Evolutionary conservation across 1,140 invertebrate species (phyloP).

Genomic region (Coenobita brevimanus): DNA sequence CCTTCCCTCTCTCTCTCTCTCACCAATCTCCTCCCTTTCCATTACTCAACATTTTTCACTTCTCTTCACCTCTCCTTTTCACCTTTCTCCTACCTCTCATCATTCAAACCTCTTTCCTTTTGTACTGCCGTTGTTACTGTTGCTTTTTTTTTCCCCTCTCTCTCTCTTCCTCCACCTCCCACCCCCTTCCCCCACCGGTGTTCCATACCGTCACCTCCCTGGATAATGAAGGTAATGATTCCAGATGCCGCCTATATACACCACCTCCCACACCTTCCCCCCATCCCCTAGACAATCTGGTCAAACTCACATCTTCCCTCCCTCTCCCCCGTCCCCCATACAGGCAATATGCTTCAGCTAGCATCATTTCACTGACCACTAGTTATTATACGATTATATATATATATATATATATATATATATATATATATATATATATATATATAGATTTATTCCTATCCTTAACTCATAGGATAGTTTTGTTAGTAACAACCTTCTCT

Average conservation of each 20-base stretch:
- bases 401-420: not conserved
- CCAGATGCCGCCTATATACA: not conserved
- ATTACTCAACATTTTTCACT: not conserved
- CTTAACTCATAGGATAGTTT: too few species aligned
- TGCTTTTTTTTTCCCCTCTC: not conserved
- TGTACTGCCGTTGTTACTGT: too few species aligned
- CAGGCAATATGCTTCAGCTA: not conserved
- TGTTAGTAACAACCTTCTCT: too few species aligned
- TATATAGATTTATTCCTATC: too few species aligned
- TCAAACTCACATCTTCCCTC: not conserved
- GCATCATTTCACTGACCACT: not conserved
- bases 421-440: not conserved
- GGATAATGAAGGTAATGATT: not conserved
- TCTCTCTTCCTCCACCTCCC: not conserved
- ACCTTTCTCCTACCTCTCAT: not conserved
- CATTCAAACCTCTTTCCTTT: not conserved
- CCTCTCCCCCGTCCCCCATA: not conserved
- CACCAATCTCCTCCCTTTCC: not conserved
- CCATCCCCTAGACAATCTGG: not conserved
- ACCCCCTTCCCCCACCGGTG: not conserved
- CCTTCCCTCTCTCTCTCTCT: not conserved
- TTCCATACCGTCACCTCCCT: not conserved
- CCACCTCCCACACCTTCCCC: not conserved
- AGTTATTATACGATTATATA: not conserved
- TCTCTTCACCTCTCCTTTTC: not conserved